Base-by-base conservation (phyloP, 2,797 vertebrate genomes). In the Peromyscus melanophrys region DNA sequence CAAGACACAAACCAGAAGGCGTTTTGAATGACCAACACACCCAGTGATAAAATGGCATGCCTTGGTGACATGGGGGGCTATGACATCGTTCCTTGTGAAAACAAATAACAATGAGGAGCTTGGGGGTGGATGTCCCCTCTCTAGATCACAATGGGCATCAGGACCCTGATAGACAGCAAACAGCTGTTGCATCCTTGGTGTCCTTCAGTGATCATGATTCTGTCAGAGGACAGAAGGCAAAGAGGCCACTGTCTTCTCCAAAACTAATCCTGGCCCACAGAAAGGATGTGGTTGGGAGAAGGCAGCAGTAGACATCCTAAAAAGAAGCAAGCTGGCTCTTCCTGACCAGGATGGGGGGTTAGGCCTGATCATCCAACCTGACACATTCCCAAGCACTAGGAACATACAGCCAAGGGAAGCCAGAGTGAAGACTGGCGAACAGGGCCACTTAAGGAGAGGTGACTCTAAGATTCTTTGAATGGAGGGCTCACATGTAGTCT, bases 51-150 rank as follows among this genome's bases (percentile, higher is more conserved):
- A 84, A 75, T 21, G 69, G 40, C n/a, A 80, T 43, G 86, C 37
- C 34, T 57, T 77, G 12, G 69, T 55, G 57, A 92, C 71, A 49
- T 5, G 34, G 52, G 31, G 5, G 43, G 4, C 10, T 65, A 43
- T 87, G 83, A 71, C 89, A 52, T 77, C 46, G 5, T 73, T 84
- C 59, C 49, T 75, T 96, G 21, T 93, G 71, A 92, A 90, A 96
- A 89, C 40, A 86, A 87, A 34, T 71, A 73, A 43, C 73, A 85
- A 4, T 86, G 37, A 34, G 61, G 8, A 19, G 5, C 37, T 19
- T 46, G 17, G 57, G 37, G 19, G 3, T 43, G 17, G 27, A 31
- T 4, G 0, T 49, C 91, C 16, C 67, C 43, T 67, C 34, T 89
- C 37, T 31, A 78, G 17, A 57, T n/a, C 21, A 13, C 40, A 73